A percentile compares a stretch with the other conserved stretches of the same genome.
phyloP scores from a whole-genome alignment of 92 coral and sea anemone species.

The Bergia sp. region DNA sequence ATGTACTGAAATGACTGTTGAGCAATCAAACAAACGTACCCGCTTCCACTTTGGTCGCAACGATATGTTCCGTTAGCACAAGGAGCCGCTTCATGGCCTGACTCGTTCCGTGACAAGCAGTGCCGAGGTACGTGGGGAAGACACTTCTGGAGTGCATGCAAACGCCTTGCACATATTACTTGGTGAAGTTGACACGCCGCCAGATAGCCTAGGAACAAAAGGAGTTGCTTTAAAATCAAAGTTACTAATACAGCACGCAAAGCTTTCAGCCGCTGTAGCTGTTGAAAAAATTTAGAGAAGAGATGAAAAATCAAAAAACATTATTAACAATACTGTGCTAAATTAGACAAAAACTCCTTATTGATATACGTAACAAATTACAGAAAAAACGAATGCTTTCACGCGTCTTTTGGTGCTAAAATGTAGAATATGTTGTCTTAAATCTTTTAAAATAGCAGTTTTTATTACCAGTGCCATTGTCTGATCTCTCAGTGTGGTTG shows the following conservation, averaged over 20 bases:
- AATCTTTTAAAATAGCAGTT: too few species aligned
- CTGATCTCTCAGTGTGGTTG: conserved; percentile 32
- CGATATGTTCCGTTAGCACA: not conserved
- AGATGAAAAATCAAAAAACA: too few species aligned
- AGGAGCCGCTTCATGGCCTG: not conserved
- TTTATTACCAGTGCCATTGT: conserved; percentile 38
- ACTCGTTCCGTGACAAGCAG: not conserved
- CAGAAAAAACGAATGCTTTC: not conserved
- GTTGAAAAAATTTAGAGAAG: too few species aligned
- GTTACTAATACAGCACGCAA: too few species aligned
- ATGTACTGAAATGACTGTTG: too few species aligned
- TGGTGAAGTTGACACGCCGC: not conserved
- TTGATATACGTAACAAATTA: too few species aligned
- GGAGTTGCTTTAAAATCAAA: too few species aligned
- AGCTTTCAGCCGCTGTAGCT: too few species aligned
- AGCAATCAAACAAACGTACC: not conserved
- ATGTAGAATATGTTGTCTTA: not conserved
- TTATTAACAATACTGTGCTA: too few species aligned
- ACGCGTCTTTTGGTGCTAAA: not conserved
- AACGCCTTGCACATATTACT: not conserved
- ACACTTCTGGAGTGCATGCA: not conserved
- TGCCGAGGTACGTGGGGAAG: not conserved
- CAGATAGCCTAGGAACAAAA: not conserved
- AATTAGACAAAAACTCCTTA: too few species aligned
- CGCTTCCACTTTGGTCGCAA: not conserved